These are phyloP conservation scores for Planiliza haematocheilus DNA, from an alignment of 2,113 vertebrate genomes.

Conservation along the genomic window DNA sequence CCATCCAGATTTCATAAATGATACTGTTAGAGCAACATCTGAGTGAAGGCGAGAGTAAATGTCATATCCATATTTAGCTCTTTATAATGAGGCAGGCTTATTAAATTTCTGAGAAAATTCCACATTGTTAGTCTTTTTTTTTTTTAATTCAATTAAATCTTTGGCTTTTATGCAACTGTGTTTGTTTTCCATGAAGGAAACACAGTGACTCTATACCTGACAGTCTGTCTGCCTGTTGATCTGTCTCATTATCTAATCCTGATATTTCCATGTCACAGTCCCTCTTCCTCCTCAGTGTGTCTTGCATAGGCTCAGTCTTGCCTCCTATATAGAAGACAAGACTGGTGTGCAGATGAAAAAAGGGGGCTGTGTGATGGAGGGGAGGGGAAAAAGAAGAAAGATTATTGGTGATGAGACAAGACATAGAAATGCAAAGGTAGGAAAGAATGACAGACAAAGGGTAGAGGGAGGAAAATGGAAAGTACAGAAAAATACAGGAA, in stretches of 20 bases:
- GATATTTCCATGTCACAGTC: constrained; percentile 39
- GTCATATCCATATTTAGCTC: constrained; percentile 61
- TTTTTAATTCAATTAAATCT: constrained; percentile 52
- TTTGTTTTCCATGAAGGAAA: constrained; percentile 21
- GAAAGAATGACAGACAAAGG: constrained; percentile 7
- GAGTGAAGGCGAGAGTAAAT: constrained; percentile 44
- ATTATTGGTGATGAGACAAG: constrained; percentile 10
- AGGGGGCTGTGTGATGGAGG: constrained; percentile 5
- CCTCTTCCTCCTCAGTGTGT: constrained; percentile 18
- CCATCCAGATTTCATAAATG: constrained; percentile 3
- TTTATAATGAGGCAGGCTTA: constrained; percentile 62
- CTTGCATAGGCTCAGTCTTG: constrained; percentile 32
- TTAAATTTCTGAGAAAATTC: constrained; percentile 47
- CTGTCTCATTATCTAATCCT: constrained; percentile 32
- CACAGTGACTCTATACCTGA: constrained; percentile 4
- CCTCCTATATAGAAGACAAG: constrained; percentile 9
- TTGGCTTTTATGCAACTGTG: constrained; percentile 27
- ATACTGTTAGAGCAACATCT: constrained; percentile 21
- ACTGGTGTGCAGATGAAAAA: constrained; percentile 57
- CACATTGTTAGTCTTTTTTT: constrained; percentile 35
- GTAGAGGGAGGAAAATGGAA: not conserved
- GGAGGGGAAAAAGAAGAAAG: not conserved
- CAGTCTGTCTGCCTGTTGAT: constrained; percentile 21
- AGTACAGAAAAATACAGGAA: not conserved
- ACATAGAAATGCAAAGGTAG: constrained; percentile 24